Percentiles rank a stretch among this genome's conserved stretches.
These are phyloP conservation scores for Drosophila auraria DNA, from an alignment of 1,140 invertebrate genomes.

Conservation along the genomic window DNA sequence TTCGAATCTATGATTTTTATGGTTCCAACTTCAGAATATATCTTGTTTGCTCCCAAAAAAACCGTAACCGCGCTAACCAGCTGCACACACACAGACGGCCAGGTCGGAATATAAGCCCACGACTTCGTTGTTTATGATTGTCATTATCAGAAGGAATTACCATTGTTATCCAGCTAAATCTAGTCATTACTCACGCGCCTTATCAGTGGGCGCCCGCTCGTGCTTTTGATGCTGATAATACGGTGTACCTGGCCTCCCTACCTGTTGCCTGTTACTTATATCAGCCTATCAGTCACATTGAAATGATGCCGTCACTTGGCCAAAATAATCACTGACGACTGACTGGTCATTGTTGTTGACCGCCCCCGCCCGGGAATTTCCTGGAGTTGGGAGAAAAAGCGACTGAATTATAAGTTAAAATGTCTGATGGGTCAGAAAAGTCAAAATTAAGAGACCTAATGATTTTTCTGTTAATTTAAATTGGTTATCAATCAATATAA, in stretches of 20 bases:
- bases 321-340: conserved; percentile 58
- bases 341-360: conserved; percentile 45
- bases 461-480: background rate
- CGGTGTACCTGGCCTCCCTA: conserved; percentile 21
- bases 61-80: conserved; percentile 29
- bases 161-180: conserved; percentile 78
- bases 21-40: background rate
- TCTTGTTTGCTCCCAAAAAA: background rate
- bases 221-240: conserved; percentile 63
- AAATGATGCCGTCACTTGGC: conserved; percentile 63
- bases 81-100: conserved; percentile 17
- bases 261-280: conserved; percentile 13
- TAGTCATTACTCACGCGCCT: conserved; percentile 72
- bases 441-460: no score
- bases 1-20: conserved; percentile 11
- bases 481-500: background rate
- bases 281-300: conserved; percentile 53
- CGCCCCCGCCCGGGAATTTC: background rate
- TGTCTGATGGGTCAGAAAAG: background rate
- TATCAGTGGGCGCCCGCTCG: conserved; percentile 36
- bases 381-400: background rate
- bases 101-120: conserved; percentile 9
- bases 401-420: background rate
- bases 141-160: conserved; percentile 79
- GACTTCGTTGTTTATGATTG: conserved; percentile 65